Evolutionary conservation across 2,113 vertebrate genomes (phyloP).

Genomic region (Macrotus californicus): DNA sequence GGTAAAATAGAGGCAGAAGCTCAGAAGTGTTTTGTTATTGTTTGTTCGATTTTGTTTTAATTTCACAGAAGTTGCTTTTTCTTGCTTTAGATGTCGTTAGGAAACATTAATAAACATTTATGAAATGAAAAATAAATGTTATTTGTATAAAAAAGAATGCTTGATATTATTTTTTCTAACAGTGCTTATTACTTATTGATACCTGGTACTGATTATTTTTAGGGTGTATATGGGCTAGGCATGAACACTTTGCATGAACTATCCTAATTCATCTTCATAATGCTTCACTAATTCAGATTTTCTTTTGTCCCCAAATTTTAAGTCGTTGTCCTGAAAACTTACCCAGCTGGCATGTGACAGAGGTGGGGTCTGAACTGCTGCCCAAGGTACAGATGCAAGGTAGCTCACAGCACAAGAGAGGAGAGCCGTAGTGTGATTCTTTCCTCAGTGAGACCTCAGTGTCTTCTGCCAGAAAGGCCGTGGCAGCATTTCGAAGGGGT

Average conservation of each 20-base stretch:
- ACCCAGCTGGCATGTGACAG: background rate
- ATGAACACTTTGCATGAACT: background rate
- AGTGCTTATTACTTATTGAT: background rate
- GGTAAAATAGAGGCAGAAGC: background rate
- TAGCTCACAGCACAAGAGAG: too few relatives aligned
- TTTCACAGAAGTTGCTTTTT: background rate
- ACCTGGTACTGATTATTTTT: background rate
- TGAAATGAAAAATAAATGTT: background rate
- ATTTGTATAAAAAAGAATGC: background rate
- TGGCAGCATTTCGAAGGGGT: background rate
- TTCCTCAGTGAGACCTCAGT: background rate
- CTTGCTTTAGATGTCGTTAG: background rate
- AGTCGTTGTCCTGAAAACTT: background rate
- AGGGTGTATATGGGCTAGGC: background rate
- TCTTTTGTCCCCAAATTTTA: background rate
- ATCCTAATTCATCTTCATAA: background rate
- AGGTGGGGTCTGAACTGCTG: background rate
- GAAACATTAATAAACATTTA: background rate
- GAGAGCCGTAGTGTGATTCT: accelerated
- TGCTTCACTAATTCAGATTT: background rate
- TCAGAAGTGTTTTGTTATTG: background rate
- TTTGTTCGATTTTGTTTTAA: background rate
- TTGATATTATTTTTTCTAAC: background rate
- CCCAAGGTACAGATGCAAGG: background rate
- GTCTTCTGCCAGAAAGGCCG: background rate